Evolutionary conservation across 2,797 vertebrate genomes (phyloP).

Genomic region (Acipenser oxyrinchus): DNA sequence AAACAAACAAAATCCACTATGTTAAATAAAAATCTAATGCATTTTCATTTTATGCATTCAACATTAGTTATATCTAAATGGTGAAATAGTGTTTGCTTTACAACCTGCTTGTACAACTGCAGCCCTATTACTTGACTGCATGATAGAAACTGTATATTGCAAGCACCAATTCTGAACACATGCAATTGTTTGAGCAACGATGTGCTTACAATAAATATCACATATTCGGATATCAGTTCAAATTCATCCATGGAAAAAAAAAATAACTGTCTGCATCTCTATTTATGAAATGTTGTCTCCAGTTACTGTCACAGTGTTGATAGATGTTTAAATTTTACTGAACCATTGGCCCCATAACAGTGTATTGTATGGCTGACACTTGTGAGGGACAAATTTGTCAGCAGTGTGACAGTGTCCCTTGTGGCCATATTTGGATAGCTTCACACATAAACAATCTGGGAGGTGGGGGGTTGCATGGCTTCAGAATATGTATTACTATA

Average conservation of each 20-base stretch:
- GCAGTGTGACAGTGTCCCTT: not conserved
- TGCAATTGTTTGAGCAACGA: too few relatives aligned
- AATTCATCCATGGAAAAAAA: not conserved
- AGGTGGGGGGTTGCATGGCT: not conserved
- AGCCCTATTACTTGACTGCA: too few relatives aligned
- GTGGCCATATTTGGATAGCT: not conserved
- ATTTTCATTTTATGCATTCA: too few relatives aligned
- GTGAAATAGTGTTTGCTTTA: too few relatives aligned
- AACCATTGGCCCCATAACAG: not conserved
- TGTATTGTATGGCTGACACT: not conserved
- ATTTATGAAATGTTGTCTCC: not conserved
- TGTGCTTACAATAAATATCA: too few relatives aligned
- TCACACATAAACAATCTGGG: not conserved
- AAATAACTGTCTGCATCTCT: not conserved
- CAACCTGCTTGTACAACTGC: too few relatives aligned
- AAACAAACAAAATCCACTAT: too few relatives aligned
- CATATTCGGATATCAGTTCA: too few relatives aligned
- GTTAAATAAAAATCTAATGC: too few relatives aligned
- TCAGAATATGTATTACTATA: not conserved
- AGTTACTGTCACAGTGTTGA: not conserved
- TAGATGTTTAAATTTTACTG: not conserved
- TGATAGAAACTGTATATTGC: too few relatives aligned
- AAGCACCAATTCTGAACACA: too few relatives aligned
- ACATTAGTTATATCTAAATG: too few relatives aligned
- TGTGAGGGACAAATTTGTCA: not conserved